Percentiles rank a stretch among this genome's conserved stretches.
Conservation (phyloP, 2,888 invertebrate genomes). For the Eutolmus rufibarbis region DNA sequence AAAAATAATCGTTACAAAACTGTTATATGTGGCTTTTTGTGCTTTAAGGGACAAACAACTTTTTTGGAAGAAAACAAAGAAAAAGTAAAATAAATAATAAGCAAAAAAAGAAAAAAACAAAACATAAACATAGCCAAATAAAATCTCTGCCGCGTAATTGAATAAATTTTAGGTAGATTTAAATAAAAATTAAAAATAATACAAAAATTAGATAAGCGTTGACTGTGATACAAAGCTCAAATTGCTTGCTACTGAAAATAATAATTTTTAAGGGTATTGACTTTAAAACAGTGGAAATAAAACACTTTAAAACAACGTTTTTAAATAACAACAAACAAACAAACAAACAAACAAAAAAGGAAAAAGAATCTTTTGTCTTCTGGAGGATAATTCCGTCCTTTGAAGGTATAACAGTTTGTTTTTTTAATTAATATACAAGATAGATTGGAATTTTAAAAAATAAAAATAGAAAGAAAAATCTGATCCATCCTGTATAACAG, state of each 20-base stretch:
- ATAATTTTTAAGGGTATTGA: not conserved
- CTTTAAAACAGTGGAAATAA: not conserved
- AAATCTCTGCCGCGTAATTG: not conserved
- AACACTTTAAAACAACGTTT: not conserved
- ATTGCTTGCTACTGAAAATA: not conserved
- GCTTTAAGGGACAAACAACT: not conserved
- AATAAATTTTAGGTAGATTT: not conserved
- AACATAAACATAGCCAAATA: not conserved
- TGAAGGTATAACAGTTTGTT: not conserved
- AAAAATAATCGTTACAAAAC: not conserved
- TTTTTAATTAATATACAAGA: not conserved
- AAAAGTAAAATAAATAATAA: not conserved
- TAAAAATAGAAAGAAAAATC: not conserved
- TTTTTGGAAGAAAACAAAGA: not conserved
- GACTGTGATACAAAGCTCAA: slow-evolving; percentile 32
- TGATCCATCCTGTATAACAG: not conserved
- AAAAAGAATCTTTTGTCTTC: not conserved
- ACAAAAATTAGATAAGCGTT: not conserved
- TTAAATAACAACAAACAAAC: not conserved
- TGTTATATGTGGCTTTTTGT: not conserved
- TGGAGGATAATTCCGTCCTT: slow-evolving; percentile 36
- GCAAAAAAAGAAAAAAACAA: too few relatives aligned
- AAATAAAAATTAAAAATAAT: not conserved
- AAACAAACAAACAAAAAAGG: too few relatives aligned
- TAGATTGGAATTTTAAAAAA: not conserved